Evolutionary conservation across 2,888 invertebrate species (phyloP).

Genomic region (Cosmia trapezina): DNA sequence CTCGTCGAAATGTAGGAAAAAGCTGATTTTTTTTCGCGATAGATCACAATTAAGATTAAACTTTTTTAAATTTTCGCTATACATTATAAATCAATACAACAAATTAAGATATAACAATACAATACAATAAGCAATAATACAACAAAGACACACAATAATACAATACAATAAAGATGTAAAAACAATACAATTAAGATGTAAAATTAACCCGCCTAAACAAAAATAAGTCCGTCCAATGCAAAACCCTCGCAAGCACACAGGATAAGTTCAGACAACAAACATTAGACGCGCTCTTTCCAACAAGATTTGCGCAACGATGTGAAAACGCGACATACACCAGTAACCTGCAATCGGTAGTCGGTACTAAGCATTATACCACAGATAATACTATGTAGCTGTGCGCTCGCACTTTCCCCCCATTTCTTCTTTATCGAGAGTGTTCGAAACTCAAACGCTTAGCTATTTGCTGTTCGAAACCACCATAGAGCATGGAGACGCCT

Average conservation of each 20-base stretch:
- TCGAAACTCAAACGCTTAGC: conserved; percentile 31
- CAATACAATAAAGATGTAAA: too few species aligned
- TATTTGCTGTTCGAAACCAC: conserved; percentile 20
- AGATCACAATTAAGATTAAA: too few species aligned
- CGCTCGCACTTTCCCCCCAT: conserved; percentile 44
- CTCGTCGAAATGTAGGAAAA: too few species aligned
- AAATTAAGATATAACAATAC: too few species aligned
- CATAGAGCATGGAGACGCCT: not conserved
- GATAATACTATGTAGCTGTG: not conserved
- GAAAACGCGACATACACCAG: conserved; percentile 27
- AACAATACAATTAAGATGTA: not conserved
- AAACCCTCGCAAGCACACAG: not conserved
- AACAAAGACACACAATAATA: too few species aligned
- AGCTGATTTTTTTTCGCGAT: too few species aligned
- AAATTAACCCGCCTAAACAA: not conserved
- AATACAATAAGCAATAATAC: too few species aligned
- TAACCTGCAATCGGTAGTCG: conserved; percentile 41
- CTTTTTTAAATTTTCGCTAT: too few species aligned
- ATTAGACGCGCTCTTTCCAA: conserved; percentile 27
- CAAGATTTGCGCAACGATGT: conserved; percentile 37
- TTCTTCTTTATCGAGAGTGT: conserved; percentile 53
- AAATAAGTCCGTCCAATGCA: not conserved
- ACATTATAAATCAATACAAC: too few species aligned
- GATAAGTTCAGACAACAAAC: conserved; percentile 18
- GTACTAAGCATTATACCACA: conserved; percentile 10